Conservation (phyloP, 2,113 vertebrate species). For the Gobiocypris rarus region DNA sequence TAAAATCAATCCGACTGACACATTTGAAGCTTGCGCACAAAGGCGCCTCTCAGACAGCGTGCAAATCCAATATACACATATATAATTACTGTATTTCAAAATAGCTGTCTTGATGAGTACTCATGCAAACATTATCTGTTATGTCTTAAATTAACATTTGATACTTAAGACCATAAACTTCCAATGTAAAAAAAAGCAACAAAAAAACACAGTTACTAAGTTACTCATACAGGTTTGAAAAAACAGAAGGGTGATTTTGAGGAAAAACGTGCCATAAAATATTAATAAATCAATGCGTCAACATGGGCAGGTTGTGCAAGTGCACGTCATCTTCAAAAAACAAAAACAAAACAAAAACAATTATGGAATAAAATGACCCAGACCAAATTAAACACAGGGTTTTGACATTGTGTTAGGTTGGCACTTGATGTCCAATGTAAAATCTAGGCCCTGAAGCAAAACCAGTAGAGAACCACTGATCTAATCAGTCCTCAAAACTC, state of each 20-base stretch:
- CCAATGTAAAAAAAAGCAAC: no score
- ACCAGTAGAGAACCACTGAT: neutral
- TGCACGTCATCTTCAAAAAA: neutral
- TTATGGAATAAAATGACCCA: neutral
- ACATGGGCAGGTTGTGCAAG: neutral
- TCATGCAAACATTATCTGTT: no score
- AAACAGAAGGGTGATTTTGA: neutral
- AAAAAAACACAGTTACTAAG: no score
- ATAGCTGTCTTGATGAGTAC: no score
- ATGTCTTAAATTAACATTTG: no score
- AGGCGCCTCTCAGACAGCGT: no score
- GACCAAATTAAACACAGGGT: neutral
- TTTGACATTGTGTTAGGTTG: neutral
- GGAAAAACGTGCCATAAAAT: neutral
- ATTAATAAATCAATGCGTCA: neutral
- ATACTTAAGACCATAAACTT: no score
- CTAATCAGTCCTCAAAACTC: constrained; percentile 16
- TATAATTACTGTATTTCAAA: no score
- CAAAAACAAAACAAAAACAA: no score
- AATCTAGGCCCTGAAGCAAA: neutral
- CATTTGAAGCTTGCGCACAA: no score
- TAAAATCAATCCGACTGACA: no score
- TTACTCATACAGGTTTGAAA: neutral
- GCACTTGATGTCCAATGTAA: neutral
- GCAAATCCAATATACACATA: no score